Evolutionary conservation across 2,113 vertebrate species (phyloP).

Genomic region (Paracanthobrama guichenoti): DNA sequence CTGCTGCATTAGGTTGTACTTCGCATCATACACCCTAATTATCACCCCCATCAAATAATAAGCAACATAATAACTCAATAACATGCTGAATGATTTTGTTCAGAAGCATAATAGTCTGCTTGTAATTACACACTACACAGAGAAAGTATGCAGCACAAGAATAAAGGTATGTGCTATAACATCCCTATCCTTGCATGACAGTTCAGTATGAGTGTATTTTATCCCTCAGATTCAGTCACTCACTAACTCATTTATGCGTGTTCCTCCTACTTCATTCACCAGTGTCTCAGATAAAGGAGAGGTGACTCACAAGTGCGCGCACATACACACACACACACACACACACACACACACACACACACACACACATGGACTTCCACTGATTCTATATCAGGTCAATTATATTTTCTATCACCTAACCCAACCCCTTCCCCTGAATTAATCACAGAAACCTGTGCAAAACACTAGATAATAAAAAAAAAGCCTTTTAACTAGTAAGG

Average conservation of each 20-base stretch:
- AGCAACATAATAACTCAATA: slow-evolving; percentile 6
- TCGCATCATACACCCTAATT: not conserved
- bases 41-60: slow-evolving; percentile 16
- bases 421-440: no score
- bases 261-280: slow-evolving; percentile 17
- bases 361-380: no score
- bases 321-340: slow-evolving; percentile 1
- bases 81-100: not conserved
- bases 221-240: not conserved
- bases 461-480: no score
- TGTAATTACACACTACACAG: not conserved
- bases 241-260: not conserved
- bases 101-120: not conserved
- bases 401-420: no score
- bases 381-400: no score
- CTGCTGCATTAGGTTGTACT: not conserved
- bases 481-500: no score
- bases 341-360: no score
- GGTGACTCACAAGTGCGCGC: slow-evolving; percentile 10
- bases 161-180: not conserved
- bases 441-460: no score
- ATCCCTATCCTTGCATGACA: not conserved
- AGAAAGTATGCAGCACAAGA: not conserved
- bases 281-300: slow-evolving; percentile 13
- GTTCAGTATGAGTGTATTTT: not conserved